Conservation (phyloP, 2,113 vertebrate species). For the Okapia johnstoni region DNA sequence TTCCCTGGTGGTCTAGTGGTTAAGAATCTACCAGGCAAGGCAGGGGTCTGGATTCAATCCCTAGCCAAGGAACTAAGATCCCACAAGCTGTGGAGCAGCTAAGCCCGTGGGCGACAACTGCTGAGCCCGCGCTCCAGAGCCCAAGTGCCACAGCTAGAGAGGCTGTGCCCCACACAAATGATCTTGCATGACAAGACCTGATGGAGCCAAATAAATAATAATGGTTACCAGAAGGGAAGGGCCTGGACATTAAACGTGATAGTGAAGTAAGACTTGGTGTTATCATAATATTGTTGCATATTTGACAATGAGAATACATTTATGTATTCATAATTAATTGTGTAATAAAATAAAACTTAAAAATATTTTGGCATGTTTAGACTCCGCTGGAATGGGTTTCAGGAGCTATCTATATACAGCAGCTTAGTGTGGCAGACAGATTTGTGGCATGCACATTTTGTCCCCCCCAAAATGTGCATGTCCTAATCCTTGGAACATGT, state of each 20-base stretch:
- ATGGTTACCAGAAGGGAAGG: not conserved
- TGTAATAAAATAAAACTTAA: not conserved
- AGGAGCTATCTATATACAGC: not conserved
- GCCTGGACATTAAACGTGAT: not conserved
- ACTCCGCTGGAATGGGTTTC: not conserved
- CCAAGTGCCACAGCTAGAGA: not conserved
- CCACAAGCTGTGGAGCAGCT: not conserved
- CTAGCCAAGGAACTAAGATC: not conserved
- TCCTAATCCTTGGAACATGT: not conserved
- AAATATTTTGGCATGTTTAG: not conserved
- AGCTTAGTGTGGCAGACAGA: not conserved
- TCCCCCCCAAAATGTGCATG: not conserved
- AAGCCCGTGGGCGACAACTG: not conserved
- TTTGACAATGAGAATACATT: not conserved
- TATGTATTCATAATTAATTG: not conserved
- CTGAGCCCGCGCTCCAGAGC: fast-evolving
- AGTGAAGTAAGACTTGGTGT: not conserved
- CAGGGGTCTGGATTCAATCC: not conserved
- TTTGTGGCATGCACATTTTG: not conserved
- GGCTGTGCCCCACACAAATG: not conserved
- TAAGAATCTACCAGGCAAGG: not conserved
- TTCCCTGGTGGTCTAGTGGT: not conserved
- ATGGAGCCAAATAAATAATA: not conserved
- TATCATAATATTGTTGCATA: not conserved
- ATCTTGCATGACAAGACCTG: not conserved